These are phyloP conservation scores for Calliscelio sp. DNA, from an alignment of 2,888 invertebrate species.

Conservation along the genomic window DNA sequence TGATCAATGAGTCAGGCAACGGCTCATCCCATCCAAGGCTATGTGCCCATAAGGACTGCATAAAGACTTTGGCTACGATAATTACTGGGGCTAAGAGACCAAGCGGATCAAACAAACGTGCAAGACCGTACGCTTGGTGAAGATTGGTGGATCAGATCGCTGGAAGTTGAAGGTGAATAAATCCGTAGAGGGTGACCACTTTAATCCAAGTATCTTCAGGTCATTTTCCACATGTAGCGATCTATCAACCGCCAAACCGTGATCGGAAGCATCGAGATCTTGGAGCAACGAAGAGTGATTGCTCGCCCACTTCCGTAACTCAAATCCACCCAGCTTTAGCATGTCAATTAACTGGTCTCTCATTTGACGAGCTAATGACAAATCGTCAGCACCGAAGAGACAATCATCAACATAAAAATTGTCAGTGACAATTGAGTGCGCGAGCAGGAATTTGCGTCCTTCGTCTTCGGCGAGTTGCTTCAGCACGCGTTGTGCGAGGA, in stretches of 20 bases:
- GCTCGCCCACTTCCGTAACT: not conserved
- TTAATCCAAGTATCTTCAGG: not conserved
- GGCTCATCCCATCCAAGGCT: not conserved
- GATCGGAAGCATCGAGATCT: not conserved
- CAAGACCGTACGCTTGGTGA: not conserved
- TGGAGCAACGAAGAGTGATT: not conserved
- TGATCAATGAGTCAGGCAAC: not conserved
- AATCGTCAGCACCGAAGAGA: no score
- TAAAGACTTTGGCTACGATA: not conserved
- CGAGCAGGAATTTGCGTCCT: no score
- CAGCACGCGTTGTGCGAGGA: no score
- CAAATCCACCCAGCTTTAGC: not conserved
- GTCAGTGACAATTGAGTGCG: no score
- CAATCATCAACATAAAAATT: no score
- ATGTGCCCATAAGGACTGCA: not conserved
- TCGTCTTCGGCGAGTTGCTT: no score
- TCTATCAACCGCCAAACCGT: not conserved
- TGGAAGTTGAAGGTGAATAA: not conserved
- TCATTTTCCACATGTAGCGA: not conserved
- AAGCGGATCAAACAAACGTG: not conserved
- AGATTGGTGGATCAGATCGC: not conserved
- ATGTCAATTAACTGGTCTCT: not conserved
- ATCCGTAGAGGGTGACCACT: not conserved
- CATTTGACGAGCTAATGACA: not conserved
- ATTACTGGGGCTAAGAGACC: not conserved